Evolutionary conservation across 2,797 vertebrate genomes (phyloP).

Genomic region (Melanotaenia parkinsoni): DNA sequence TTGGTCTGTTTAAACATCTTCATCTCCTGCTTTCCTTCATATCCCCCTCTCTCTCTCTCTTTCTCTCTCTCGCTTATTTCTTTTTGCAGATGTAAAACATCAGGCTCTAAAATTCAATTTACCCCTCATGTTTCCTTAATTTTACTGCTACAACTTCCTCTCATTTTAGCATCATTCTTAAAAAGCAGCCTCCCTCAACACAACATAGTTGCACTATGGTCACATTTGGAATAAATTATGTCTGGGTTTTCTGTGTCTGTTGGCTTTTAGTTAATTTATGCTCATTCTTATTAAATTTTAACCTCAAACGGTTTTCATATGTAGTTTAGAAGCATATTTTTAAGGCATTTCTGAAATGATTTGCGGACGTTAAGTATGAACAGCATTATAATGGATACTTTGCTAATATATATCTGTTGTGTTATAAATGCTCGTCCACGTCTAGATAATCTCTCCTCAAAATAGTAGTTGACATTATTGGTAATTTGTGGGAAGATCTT

Average conservation of each 20-base stretch:
- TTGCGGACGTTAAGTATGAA: not conserved
- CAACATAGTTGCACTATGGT: not conserved
- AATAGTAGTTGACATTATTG: constrained; percentile 1
- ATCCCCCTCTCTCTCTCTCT: not conserved
- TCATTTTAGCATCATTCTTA: constrained; percentile 20
- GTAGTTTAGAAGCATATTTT: constrained; percentile 3
- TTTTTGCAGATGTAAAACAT: constrained; percentile 14
- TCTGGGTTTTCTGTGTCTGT: not conserved
- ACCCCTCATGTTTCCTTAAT: constrained; percentile 17
- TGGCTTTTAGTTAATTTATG: not conserved
- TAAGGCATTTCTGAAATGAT: not conserved
- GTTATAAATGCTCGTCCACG: not conserved
- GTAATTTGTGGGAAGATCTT: not conserved
- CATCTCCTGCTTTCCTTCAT: constrained; percentile 2
- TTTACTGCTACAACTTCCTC: constrained; percentile 12
- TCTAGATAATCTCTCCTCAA: not conserved
- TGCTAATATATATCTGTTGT: not conserved
- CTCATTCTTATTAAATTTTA: not conserved
- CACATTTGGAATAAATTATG: not conserved
- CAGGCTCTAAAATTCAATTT: constrained; percentile 18
- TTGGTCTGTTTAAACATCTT: not conserved
- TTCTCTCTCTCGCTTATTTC: not conserved
- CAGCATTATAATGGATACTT: not conserved
- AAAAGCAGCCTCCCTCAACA: constrained; percentile 6
- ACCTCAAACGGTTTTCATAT: constrained; percentile 1